These are phyloP conservation scores for Mola mola DNA, from an alignment of 2,113 vertebrate genomes.

Conservation along the genomic window DNA sequence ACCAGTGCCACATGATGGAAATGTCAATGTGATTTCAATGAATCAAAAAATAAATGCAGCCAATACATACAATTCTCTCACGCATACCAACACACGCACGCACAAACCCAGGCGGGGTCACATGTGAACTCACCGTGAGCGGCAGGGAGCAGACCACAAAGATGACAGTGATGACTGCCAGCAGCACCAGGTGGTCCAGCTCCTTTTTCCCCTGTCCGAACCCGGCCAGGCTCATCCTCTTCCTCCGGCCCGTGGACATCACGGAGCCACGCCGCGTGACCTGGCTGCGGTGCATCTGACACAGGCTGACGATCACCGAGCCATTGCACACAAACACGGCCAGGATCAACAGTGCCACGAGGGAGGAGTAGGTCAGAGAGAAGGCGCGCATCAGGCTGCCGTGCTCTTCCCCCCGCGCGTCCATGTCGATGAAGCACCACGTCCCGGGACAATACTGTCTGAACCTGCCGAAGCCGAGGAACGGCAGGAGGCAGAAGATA, in stretches of 20 bases:
- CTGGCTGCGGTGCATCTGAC: constrained; percentile 88
- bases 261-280: constrained; percentile 76
- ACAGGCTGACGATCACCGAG: constrained; percentile 88
- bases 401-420: constrained; percentile 39
- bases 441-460: constrained; percentile 91
- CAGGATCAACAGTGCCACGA: constrained; percentile 85
- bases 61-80: background rate
- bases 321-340: constrained; percentile 87
- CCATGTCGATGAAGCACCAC: constrained; percentile 92
- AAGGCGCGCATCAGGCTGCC: constrained; percentile 77
- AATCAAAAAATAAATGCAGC: background rate
- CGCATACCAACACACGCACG: background rate
- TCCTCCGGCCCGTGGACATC: constrained; percentile 65
- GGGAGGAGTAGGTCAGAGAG: constrained; percentile 86
- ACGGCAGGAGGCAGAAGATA: constrained; percentile 85
- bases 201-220: constrained; percentile 85
- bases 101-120: too few relatives aligned
- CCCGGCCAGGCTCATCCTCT: constrained; percentile 77
- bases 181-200: constrained; percentile 86
- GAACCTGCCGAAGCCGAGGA: constrained; percentile 83
- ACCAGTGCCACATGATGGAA: constrained; percentile 48
- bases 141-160: constrained; percentile 90
- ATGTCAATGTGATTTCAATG: background rate
- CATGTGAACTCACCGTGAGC: constrained; percentile 85
- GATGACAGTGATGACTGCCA: constrained; percentile 87